These are phyloP conservation scores for Metellina segmentata DNA, from an alignment of 2,888 invertebrate genomes.

Conservation along the genomic window DNA sequence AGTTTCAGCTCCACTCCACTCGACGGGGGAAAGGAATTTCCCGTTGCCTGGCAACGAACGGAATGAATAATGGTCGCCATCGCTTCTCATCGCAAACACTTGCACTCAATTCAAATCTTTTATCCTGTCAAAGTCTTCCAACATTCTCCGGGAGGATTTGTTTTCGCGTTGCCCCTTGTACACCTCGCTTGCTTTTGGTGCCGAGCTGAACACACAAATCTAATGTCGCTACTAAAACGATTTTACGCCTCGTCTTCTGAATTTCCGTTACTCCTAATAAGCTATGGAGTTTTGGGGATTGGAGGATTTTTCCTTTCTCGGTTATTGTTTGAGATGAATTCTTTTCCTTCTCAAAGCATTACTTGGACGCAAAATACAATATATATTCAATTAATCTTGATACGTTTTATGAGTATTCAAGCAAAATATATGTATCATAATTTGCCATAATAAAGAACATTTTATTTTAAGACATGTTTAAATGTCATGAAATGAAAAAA, in stretches of 20 bases:
- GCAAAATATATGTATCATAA: too few relatives aligned
- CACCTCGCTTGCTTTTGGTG: neutral
- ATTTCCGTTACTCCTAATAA: neutral
- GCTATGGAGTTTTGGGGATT: neutral
- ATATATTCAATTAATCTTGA: too few relatives aligned
- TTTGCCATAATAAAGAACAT: too few relatives aligned
- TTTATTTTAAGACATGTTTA: too few relatives aligned
- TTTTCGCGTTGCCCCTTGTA: neutral
- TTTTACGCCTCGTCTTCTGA: neutral
- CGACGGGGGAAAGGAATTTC: constrained; percentile 53
- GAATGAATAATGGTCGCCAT: constrained; percentile 66
- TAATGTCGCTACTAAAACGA: neutral
- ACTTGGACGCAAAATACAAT: too few relatives aligned
- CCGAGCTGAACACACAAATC: neutral
- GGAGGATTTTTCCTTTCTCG: neutral
- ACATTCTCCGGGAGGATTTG: constrained; percentile 40
- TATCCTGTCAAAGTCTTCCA: constrained; percentile 61
- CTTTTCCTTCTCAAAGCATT: too few relatives aligned
- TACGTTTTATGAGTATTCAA: too few relatives aligned
- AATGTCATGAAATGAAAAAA: too few relatives aligned
- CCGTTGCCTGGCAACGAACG: constrained; percentile 60
- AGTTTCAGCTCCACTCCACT: constrained; percentile 61
- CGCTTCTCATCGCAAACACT: constrained; percentile 72
- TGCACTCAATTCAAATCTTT: constrained; percentile 72
- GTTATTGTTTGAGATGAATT: neutral